These are phyloP conservation scores for Cynopterus sphinx DNA, from an alignment of 2,797 vertebrate genomes.

Conservation along the genomic window DNA sequence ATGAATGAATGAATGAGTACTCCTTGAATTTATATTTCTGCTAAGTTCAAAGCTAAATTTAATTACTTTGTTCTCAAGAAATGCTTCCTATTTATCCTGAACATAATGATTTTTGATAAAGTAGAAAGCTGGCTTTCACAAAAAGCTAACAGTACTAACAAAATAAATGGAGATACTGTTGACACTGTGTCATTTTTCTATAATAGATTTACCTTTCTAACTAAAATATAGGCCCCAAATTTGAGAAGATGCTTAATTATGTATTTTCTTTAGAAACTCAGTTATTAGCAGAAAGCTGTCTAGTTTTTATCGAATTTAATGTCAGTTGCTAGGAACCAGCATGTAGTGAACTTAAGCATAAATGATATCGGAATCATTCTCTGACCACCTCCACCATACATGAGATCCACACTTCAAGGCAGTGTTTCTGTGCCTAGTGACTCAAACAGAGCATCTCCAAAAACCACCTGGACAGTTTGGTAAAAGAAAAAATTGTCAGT, in stretches of 20 bases:
- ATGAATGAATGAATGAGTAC: not conserved
- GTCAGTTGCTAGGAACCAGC: not conserved
- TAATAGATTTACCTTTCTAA: slow-evolving; percentile 37
- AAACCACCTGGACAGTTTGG: not conserved
- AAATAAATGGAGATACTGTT: slow-evolving; percentile 28
- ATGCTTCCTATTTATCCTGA: slow-evolving; percentile 20
- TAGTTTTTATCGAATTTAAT: not conserved
- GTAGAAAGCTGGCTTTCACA: not conserved
- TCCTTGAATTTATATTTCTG: slow-evolving; percentile 42
- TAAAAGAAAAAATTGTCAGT: not conserved
- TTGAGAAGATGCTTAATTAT: slow-evolving; percentile 38
- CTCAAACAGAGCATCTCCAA: not conserved
- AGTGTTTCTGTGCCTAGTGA: not conserved
- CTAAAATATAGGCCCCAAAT: slow-evolving; percentile 51
- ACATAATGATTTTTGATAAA: not conserved
- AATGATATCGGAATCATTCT: not conserved
- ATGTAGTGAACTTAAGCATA: not conserved
- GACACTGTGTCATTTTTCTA: slow-evolving; percentile 26
- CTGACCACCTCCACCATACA: not conserved
- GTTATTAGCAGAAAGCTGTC: not conserved
- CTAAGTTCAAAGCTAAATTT: not conserved
- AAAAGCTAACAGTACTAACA: not conserved
- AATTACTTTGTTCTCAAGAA: slow-evolving; percentile 32
- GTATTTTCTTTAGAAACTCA: slow-evolving; percentile 43
- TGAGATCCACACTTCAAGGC: not conserved